Percentiles rank a stretch among this genome's conserved stretches.
These are phyloP conservation scores for Cantharis flavilabris DNA, from an alignment of 2,888 invertebrate genomes.

Conservation along the genomic window DNA sequence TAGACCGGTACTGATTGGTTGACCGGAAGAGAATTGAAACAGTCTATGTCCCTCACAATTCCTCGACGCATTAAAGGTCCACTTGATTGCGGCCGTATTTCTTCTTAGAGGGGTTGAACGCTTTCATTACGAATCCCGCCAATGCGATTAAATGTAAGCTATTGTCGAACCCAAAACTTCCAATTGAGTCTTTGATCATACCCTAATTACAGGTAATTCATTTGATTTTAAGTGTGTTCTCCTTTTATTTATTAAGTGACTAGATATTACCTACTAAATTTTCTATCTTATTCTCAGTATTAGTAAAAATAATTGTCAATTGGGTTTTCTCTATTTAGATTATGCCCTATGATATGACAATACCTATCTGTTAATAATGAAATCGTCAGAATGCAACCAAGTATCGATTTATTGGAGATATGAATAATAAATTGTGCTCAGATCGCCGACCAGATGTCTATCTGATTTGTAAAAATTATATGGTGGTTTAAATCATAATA, in stretches of 20 bases:
- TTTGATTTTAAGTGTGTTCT: constrained; percentile 36
- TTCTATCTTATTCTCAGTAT: neutral
- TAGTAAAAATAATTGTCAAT: neutral
- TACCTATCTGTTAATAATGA: neutral
- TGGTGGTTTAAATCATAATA: neutral
- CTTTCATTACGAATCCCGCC: constrained; percentile 51
- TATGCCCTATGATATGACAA: neutral
- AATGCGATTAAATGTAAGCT: constrained; percentile 51
- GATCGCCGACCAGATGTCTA: neutral
- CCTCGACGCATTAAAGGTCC: constrained; percentile 52
- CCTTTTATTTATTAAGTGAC: constrained; percentile 26
- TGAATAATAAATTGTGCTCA: neutral
- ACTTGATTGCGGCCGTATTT: constrained; percentile 55
- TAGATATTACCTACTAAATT: neutral
- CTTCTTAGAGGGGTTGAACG: constrained; percentile 49
- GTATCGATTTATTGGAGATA: neutral
- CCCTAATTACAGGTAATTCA: constrained; percentile 49
- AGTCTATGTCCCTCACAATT: constrained; percentile 52
- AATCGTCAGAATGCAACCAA: neutral
- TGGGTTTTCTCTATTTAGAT: neutral
- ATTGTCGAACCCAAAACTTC: constrained; percentile 51
- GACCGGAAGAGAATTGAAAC: constrained; percentile 52
- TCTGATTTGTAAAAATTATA: neutral
- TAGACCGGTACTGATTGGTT: constrained; percentile 47
- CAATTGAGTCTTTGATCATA: constrained; percentile 49